Conservation (phyloP, 2,888 invertebrate species). For the Drosophila basisetae region DNA sequence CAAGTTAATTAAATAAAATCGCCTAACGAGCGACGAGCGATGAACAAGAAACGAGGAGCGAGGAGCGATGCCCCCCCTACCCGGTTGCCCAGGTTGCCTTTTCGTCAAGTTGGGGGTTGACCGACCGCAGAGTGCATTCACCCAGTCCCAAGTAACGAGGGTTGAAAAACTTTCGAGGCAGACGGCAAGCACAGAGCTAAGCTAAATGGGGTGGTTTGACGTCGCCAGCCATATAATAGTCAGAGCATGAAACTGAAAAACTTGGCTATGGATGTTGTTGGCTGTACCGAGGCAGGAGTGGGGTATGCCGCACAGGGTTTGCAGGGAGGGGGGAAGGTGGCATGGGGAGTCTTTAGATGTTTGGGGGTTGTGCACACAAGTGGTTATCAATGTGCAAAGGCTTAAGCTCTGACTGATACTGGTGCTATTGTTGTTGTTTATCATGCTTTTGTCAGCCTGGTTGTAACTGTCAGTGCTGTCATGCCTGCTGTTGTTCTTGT, state of each 20-base stretch:
- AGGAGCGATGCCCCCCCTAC: slow-evolving; percentile 6
- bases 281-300: slow-evolving; percentile 45
- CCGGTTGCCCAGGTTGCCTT: slow-evolving; percentile 8
- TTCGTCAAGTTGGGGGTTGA: slow-evolving; percentile 50
- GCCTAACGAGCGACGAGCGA: slow-evolving; percentile 40
- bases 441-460: slow-evolving; percentile 20
- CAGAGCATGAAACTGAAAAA: slow-evolving; percentile 59
- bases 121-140: slow-evolving; percentile 71
- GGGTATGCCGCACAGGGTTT: not conserved
- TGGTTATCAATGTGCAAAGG: slow-evolving; percentile 67
- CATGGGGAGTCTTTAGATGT: slow-evolving; percentile 3
- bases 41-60: slow-evolving; percentile 4
- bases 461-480: slow-evolving; percentile 2
- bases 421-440: slow-evolving; percentile 8
- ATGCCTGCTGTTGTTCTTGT: slow-evolving; percentile 1
- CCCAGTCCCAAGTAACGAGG: slow-evolving; percentile 59
- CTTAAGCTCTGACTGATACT: slow-evolving; percentile 13
- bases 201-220: slow-evolving; percentile 65
- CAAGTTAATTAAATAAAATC: slow-evolving; percentile 76
- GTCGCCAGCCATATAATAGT: slow-evolving; percentile 54
- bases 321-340: slow-evolving; percentile 7
- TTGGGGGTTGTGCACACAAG: slow-evolving; percentile 61
- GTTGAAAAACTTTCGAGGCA: slow-evolving; percentile 63
- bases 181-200: slow-evolving; percentile 22
- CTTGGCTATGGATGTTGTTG: slow-evolving; percentile 49